Base-by-base conservation (phyloP, 2,888 invertebrate species). In the Eristalis tenax region DNA sequence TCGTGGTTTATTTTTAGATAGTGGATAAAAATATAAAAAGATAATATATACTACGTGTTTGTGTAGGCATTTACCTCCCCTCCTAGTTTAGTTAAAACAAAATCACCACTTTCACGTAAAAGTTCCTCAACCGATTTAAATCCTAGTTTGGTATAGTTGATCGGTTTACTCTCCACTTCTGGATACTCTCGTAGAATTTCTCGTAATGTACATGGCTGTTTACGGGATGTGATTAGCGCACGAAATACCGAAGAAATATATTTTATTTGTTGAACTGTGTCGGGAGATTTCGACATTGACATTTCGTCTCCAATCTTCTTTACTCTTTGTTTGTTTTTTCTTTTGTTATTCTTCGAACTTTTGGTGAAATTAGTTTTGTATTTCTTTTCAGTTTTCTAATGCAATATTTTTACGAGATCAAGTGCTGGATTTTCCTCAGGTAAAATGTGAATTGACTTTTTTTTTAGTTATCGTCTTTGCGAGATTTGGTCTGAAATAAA, bases 101-200 rank as follows among this genome's bases (percentile, higher is more conserved):
- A 94, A 90, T 96, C 94, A 35, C 94, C 94, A 13, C 95, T 94
- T 22, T 94, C 94, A 87, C 94, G 94, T 43, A 96, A 93, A 85
- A 96, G 93, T 50, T 95, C 94, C 82, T 95, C 94, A 10, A 96
- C 91, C 10, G 93, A 92, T 56, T 92, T 90, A 91, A 94, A 96
- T 5, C 96, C 96, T 76, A 96, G 92, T 89, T 93, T 93, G 80
- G 92, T 93, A 89, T 92, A 96, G 6, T 96, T 96, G 89, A 96
- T 95, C 89, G 93, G 92, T 90, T 94, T 94, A 32, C 96, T 96
- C 91, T 95, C 95, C 32, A 96, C 91, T 89, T 94, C 94, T 70
- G 91, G 92, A 91, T 95, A 96, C 90, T 96, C 96, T 64, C 93
- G 95, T 94, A 91, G 43, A 89, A 94, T 89, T n/a, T 90, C 85